Evolutionary conservation across 1,140 invertebrate species (phyloP).

Genomic region (Globodera rostochiensis): DNA sequence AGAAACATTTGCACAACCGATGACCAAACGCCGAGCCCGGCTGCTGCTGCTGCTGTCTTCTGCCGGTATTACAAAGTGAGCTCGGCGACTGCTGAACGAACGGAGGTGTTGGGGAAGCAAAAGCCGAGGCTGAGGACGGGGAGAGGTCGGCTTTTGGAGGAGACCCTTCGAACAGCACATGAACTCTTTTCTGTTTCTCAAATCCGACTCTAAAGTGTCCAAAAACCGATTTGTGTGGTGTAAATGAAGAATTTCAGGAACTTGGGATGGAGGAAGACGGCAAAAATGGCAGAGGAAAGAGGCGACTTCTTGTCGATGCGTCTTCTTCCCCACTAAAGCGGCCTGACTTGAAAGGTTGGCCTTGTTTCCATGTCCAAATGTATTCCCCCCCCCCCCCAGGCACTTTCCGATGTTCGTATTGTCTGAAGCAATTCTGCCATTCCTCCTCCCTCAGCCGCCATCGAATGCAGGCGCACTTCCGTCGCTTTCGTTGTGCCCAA

Average conservation of each 20-base stretch:
- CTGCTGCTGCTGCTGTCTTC: too few species aligned
- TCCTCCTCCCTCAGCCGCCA: constrained; percentile 64
- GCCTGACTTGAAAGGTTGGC: constrained; percentile 34
- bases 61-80: too few species aligned
- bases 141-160: too few species aligned
- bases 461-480: constrained; percentile 65
- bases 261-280: not conserved
- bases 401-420: constrained; percentile 61
- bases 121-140: too few species aligned
- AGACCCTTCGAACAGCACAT: too few species aligned
- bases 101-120: too few species aligned
- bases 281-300: not conserved
- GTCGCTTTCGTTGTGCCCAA: constrained; percentile 59
- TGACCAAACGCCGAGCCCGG: not conserved
- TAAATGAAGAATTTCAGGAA: not conserved
- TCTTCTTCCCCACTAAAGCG: constrained; percentile 14
- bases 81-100: too few species aligned
- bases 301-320: not conserved
- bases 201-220: not conserved
- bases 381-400: not conserved
- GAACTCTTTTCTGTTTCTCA: too few species aligned
- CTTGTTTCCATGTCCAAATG: not conserved
- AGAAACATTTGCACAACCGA: not conserved
- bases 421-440: constrained; percentile 62
- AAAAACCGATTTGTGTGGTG: not conserved